phyloP scores from a whole-genome alignment of 2,113 vertebrate genomes.

The Strix uralensis region DNA sequence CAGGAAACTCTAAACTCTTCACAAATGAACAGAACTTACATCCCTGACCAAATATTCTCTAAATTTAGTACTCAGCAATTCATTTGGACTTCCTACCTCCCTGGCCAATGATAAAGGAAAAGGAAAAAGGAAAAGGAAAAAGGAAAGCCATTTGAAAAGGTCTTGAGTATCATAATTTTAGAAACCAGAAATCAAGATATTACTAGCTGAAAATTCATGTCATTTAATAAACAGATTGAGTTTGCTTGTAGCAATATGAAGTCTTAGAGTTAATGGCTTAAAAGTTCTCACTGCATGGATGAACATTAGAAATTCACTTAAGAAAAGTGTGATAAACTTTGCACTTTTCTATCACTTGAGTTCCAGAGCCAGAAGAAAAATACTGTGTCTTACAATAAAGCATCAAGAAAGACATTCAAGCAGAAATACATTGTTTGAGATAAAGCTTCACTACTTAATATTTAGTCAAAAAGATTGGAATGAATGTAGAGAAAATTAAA shows the following conservation, averaged over 20 bases:
- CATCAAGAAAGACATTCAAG: background rate
- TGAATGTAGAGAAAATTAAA: background rate
- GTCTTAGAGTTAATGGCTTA: background rate
- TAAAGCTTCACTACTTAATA: background rate
- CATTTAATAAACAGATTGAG: background rate
- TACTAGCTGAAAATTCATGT: background rate
- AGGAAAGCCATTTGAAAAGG: background rate
- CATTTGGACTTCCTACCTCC: background rate
- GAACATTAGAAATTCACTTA: background rate
- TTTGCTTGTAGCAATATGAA: background rate
- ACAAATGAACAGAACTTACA: background rate
- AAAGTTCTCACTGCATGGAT: background rate
- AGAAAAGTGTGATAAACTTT: background rate
- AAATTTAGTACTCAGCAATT: background rate
- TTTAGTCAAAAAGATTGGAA: background rate
- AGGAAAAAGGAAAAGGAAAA: background rate
- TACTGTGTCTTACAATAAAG: background rate
- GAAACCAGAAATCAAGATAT: background rate
- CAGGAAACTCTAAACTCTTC: accelerated
- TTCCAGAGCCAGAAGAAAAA: background rate
- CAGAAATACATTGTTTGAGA: background rate
- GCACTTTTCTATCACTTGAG: background rate
- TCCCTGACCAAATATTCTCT: background rate
- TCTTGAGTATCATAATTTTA: background rate
- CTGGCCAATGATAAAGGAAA: background rate